Conservation (phyloP, 2,888 invertebrate genomes). For the Amphipoea lucens region DNA sequence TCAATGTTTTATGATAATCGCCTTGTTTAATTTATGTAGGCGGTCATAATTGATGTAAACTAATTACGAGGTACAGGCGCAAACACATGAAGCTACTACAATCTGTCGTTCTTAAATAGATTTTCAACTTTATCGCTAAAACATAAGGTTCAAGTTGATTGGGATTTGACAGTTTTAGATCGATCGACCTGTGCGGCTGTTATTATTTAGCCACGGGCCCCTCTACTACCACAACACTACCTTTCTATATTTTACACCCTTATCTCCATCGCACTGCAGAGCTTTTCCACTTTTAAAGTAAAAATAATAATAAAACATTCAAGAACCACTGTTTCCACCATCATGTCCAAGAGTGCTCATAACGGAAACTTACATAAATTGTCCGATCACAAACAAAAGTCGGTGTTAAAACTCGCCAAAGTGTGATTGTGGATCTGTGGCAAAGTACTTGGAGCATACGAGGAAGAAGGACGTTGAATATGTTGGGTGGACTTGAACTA, state of each 20-base stretch:
- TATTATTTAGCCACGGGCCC: too few species aligned
- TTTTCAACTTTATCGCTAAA: too few species aligned
- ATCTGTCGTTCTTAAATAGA: too few species aligned
- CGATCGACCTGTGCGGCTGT: too few species aligned
- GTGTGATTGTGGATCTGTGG: slow-evolving; percentile 78
- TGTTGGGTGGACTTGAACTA: slow-evolving; percentile 16
- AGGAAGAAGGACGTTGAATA: slow-evolving; percentile 6
- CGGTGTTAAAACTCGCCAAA: slow-evolving; percentile 77
- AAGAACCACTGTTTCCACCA: slow-evolving; percentile 43
- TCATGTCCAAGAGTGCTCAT: slow-evolving; percentile 53
- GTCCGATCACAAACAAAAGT: slow-evolving; percentile 79
- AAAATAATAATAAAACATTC: slow-evolving; percentile 45
- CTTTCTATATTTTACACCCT: background rate
- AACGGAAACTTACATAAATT: slow-evolving; percentile 77
- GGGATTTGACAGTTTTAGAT: too few species aligned
- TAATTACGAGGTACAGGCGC: slow-evolving; percentile 61
- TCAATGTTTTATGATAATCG: slow-evolving; percentile 83
- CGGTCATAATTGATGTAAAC: slow-evolving; percentile 72
- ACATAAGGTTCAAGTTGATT: too few species aligned
- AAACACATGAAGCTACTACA: too few species aligned
- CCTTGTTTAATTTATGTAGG: slow-evolving; percentile 79
- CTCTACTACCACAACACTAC: background rate
- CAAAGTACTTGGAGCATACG: slow-evolving; percentile 68
- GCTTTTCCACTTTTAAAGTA: slow-evolving; percentile 19
- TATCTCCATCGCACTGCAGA: background rate